Evolutionary conservation across 2,888 invertebrate genomes (phyloP), one percentile per base, ranked within the genome.

Genomic region (Drosophila monieri): DNA sequence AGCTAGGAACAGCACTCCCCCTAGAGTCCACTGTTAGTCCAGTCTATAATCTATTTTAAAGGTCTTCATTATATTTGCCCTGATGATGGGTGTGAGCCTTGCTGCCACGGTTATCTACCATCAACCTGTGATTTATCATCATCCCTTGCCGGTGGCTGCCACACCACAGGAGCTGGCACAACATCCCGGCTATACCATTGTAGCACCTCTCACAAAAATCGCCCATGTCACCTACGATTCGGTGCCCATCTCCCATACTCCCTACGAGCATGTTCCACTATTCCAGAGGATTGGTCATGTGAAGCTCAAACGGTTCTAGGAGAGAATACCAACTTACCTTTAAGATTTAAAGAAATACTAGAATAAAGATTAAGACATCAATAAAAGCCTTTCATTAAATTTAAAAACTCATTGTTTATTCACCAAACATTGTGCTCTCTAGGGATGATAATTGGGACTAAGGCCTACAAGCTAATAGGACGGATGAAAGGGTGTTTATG

Each of bases 191-290:
- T 81, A 84, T 37, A 87, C 84, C 27, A 77, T 89, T 44, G 88
- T 88, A 18, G 89, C 85, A 0, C 84, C 89, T 0, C 73, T 89
- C 3, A 85, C 88, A 5, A 85, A 89, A 71, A 73, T 89, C 21
- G 89, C 88, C 1, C 88, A 89, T 25, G 80, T 88, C 18, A 87
- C 89, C 61, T 88, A 89, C 62, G 89, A 88, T 21, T 89, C 88
- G 47, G 81, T 83, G 59, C 85, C 88, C 57, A 62, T 87, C 9
- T 79, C 88, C 1, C 89, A 88, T 27, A 80, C 81, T 8, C 84
- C 84, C 32, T 80, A 67, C 44, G 88, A 88, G 30, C 87, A 89
- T 53, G 80, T 89, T 56, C 89, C 88, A 10, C 84, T 88, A 39
- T 89, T 88, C 32, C 89, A 89, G 51, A 77, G 89, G 35, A 85